Conservation (phyloP, 2,888 invertebrate species). For the Pachliopta kotzebuea region DNA sequence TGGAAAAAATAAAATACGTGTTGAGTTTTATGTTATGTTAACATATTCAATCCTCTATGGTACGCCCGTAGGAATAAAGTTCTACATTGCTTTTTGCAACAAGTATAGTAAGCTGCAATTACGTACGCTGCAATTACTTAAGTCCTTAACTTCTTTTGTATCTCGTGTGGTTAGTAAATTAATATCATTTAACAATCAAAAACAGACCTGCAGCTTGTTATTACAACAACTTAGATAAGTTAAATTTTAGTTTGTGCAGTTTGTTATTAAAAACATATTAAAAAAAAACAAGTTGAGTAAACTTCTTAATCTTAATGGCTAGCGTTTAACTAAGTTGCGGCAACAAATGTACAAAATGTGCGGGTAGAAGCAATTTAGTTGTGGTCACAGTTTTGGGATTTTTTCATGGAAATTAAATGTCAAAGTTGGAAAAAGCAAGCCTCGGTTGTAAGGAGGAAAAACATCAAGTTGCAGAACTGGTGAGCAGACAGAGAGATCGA, state of each 20-base stretch:
- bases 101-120: constrained; percentile 28
- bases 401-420: constrained; percentile 40
- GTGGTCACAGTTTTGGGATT: constrained; percentile 60
- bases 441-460: constrained; percentile 38
- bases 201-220: no score
- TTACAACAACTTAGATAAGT: no score
- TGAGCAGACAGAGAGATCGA: constrained; percentile 41
- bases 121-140: constrained; percentile 22
- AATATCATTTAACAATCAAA: background rate
- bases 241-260: no score
- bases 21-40: constrained; percentile 2
- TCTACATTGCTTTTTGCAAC: constrained; percentile 31
- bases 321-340: no score
- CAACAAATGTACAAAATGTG: constrained; percentile 22
- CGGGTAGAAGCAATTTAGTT: constrained; percentile 50
- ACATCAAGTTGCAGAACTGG: constrained; percentile 46
- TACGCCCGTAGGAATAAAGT: constrained; percentile 38
- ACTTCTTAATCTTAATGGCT: no score
- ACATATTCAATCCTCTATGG: constrained; percentile 28
- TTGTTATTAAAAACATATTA: no score
- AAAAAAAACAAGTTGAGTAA: no score
- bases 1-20: background rate
- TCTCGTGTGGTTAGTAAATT: background rate
- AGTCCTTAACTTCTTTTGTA: constrained; percentile 2
- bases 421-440: constrained; percentile 51